Evolutionary conservation across 1,140 invertebrate genomes (phyloP), one percentile per base, ranked within the genome.

Genomic region (Listronotus bonariensis): DNA sequence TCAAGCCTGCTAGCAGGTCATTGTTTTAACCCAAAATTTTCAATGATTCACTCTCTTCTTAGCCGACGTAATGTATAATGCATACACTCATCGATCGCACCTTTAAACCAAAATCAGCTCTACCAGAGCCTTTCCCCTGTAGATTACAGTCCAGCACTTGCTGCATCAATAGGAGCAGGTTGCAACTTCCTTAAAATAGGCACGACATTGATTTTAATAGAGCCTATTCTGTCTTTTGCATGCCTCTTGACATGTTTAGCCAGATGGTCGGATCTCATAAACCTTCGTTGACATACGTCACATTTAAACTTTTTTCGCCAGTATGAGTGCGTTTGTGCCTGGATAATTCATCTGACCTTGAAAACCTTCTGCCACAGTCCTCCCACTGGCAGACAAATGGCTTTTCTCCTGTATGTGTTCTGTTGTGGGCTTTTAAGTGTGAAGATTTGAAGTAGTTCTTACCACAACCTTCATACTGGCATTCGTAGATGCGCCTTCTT

Each of bases 371-470:
- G 46, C 88, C 94, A 81, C 96, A 98, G 68, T 89, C 89, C 17
- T 88, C 83, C 90, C 93, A 97, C 46, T 89, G 89, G 78, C 96
- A 98, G 3, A 86, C 83, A 77, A 95, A 96, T 0, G 94, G 94
- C 60, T 91, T 86, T 79, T 96, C 93, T 15, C 93, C 93, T 11
- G 96, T 98, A 78, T 98, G 96, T 0, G 92, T 95, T 58, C 96
- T 84, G 45, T 90, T 89, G 80, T 98, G 96, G 1, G 96, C 95
- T 74, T 98, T 98, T 49, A 98, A 83, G 79, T 98, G 96, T 6
- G 95, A 97, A 53, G 94, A 97, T 79, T 98, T 98, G 83, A 95
- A 97, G 80, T 98, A 98, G 74, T 95, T 97, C 79, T 98, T 98
- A 38, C 87, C 88, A 79, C 96, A 98, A 34, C 90, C 89, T 36